Base-by-base conservation (phyloP, 2,888 invertebrate genomes). In the Erpobdella octoculata region DNA sequence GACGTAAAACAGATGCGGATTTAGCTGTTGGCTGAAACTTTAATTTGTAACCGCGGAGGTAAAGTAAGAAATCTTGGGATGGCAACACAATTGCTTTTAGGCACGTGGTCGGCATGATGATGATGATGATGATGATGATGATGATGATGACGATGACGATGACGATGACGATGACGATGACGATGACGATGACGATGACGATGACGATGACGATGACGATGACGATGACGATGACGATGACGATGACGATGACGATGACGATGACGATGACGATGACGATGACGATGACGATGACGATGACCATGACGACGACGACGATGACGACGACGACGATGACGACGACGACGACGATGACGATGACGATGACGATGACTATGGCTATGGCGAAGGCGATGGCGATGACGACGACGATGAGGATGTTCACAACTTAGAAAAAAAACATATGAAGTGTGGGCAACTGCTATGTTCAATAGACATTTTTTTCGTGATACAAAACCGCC, bases 241-340 rank as follows among this genome's bases (percentile, higher is more conserved):
- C 5, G n/a, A 62, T n/a, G n/a, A n/a, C 31, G 62, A 35, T 62
- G 62, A 62, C 9, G 62, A 33, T 18, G 31, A 62, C 12, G 31
- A 62, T 33, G 31, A 33, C 33, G 62, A 62, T 62, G 62, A 33
- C 33, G 15, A 33, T 35, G 1, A 62, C 33, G 62, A 62, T 62
- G 62, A 62, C n/a, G 62, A 62, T 62, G 31, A 6, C n/a, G 31
- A 62, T 12, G 62, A 62, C 12, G 62, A 1, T 62, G 62, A 33
- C n/a, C 12, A 61, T 5, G 4, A 21, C 31, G n/a, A 61, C 2
- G 25, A 21, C 3, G 31, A 62, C n/a, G 62, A 62, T 1, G 31
- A 33, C n/a, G 35, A 33, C 15, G 31, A 6, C n/a, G 31, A 12
- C 1, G 62, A 62, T 6, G 31, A 62, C 31, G 62, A 33, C 4